phyloP scores from a whole-genome alignment of 2,113 vertebrate species.

The Tetrao urogallus region DNA sequence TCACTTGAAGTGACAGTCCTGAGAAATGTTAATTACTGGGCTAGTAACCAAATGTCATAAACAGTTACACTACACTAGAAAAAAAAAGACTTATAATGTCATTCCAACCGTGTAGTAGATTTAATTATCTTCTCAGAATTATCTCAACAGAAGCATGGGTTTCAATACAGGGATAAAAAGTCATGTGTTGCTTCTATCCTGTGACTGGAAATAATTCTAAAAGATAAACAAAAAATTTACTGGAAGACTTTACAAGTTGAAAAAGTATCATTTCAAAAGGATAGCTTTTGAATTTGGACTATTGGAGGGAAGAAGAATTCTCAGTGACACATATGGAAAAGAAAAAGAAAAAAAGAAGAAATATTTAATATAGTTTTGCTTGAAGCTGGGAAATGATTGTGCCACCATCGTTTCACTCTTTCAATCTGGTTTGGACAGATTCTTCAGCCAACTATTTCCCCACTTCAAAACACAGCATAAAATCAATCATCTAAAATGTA shows the following conservation, averaged over 20 bases:
- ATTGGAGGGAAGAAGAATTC: background rate
- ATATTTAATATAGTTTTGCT: background rate
- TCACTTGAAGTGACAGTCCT: conserved; percentile 4
- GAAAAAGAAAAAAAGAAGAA: background rate
- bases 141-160: background rate
- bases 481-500: rapidly evolving
- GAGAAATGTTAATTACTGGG: conserved; percentile 35
- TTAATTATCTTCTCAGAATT: conserved; percentile 9
- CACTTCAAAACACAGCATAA: background rate
- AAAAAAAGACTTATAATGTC: background rate
- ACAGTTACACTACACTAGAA: background rate
- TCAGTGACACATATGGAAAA: background rate
- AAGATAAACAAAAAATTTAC: background rate
- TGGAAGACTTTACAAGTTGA: background rate
- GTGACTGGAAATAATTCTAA: background rate
- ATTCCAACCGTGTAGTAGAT: background rate
- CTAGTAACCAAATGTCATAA: conserved; percentile 19
- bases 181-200: background rate
- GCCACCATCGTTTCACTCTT: background rate
- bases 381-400: background rate
- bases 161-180: background rate
- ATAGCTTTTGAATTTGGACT: background rate
- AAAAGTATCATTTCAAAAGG: background rate
- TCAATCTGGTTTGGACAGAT: background rate
- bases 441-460: background rate